Evolutionary conservation across 2,797 vertebrate genomes (phyloP).

Genomic region (Naso thynnoides): DNA sequence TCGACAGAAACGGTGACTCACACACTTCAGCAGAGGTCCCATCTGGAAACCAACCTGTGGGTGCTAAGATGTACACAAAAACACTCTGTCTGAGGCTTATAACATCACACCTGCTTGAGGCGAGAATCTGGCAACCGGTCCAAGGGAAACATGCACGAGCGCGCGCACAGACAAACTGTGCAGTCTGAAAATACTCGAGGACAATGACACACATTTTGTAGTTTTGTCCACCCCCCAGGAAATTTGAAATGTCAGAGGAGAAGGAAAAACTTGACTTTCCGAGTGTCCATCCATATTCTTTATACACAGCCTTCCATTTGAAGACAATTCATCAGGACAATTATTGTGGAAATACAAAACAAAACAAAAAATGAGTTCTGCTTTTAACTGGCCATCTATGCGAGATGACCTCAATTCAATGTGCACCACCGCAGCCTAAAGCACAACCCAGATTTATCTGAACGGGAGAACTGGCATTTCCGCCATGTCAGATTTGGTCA

Average conservation of each 20-base stretch:
- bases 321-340: not conserved
- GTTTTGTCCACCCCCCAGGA: not conserved
- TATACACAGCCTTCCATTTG: not conserved
- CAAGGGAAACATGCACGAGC: slow-evolving; percentile 30
- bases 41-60: slow-evolving; percentile 77
- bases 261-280: not conserved
- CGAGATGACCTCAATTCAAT: not conserved
- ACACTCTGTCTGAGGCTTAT: slow-evolving; percentile 47
- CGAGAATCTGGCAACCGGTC: slow-evolving; percentile 31
- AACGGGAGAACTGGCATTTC: too few relatives aligned
- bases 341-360: not conserved
- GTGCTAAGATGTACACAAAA: slow-evolving; percentile 47
- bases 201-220: not conserved
- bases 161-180: slow-evolving; percentile 12
- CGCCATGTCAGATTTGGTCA: too few relatives aligned
- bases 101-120: slow-evolving; percentile 58
- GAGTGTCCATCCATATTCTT: not conserved
- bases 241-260: not conserved
- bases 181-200: slow-evolving; percentile 8
- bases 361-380: not conserved
- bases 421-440: too few relatives aligned
- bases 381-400: not conserved
- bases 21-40: slow-evolving; percentile 54
- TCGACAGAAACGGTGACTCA: slow-evolving; percentile 79
- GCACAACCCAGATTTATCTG: too few relatives aligned